These are phyloP conservation scores for Nesidiocoris tenuis DNA, from an alignment of 2,888 invertebrate species.

Conservation along the genomic window DNA sequence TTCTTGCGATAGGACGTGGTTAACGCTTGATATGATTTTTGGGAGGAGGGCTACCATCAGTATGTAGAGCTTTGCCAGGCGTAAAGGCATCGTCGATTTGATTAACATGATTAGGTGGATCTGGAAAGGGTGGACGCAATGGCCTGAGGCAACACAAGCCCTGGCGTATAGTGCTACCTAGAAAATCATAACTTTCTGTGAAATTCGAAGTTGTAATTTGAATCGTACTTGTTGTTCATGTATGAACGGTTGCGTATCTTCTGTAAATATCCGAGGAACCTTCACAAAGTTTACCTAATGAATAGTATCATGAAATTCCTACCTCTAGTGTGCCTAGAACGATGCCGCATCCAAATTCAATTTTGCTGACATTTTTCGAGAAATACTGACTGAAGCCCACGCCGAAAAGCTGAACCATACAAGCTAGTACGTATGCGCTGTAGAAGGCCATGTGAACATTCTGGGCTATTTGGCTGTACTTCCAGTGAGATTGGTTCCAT, in stretches of 20 bases:
- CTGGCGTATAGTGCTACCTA: not conserved
- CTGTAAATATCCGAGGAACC: no score
- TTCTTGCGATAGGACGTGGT: conserved; percentile 10
- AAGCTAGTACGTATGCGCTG: not conserved
- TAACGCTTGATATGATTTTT: conserved; percentile 20
- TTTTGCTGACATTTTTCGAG: conserved; percentile 23
- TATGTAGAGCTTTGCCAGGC: conserved; percentile 21
- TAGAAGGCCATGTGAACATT: conserved; percentile 11
- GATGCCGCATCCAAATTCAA: conserved; percentile 14
- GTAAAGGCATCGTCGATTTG: conserved; percentile 1
- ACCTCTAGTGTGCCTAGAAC: conserved; percentile 21
- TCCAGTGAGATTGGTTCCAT: not conserved
- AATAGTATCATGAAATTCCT: no score
- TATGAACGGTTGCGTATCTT: no score
- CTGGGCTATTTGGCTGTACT: not conserved
- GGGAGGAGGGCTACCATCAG: conserved; percentile 8
- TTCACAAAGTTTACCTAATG: no score
- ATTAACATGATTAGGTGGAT: conserved; percentile 7
- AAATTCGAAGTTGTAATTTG: no score
- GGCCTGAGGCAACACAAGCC: not conserved
- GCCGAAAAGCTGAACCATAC: not conserved
- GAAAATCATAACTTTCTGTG: not conserved
- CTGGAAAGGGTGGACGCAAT: not conserved
- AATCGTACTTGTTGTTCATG: no score
- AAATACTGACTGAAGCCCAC: conserved; percentile 23